phyloP scores from a whole-genome alignment of 2,888 invertebrate genomes.

The Nasonia oneida region DNA sequence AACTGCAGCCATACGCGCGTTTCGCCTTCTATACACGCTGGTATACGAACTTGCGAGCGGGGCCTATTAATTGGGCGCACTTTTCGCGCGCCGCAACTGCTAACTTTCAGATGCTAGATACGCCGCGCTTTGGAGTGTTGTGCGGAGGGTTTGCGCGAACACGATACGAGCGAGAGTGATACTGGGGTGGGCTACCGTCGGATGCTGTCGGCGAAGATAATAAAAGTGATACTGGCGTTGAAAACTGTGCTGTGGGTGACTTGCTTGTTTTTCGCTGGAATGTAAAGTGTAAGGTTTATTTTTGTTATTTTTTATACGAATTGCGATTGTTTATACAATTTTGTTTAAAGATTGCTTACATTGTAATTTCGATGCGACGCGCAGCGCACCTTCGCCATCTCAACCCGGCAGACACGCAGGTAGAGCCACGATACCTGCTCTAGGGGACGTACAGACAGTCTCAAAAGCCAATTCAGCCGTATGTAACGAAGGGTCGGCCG shows the following conservation, averaged over 20 bases:
- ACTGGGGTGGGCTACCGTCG: too few relatives aligned
- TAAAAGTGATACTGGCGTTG: too few relatives aligned
- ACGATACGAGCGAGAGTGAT: background rate
- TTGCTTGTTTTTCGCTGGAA: background rate
- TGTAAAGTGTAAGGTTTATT: too few relatives aligned
- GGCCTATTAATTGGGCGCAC: conserved; percentile 57
- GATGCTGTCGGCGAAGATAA: too few relatives aligned
- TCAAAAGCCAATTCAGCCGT: conserved; percentile 54
- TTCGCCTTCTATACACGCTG: background rate
- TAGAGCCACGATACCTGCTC: conserved; percentile 70
- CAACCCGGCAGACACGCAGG: conserved; percentile 67
- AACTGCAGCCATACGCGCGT: conserved; percentile 67
- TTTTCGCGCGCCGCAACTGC: conserved; percentile 29
- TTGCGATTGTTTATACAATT: too few relatives aligned
- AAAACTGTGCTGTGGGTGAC: background rate
- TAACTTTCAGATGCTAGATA: conserved; percentile 22
- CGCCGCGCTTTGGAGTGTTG: background rate
- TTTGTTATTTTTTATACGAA: too few relatives aligned
- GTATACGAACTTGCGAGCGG: background rate
- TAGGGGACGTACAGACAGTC: conserved; percentile 68
- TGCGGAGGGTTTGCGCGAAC: background rate
- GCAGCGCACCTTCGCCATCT: conserved; percentile 62
- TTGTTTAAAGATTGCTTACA: too few relatives aligned
- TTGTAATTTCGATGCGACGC: too few relatives aligned
- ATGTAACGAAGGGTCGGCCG: background rate